Evolutionary conservation across 1,140 invertebrate species (phyloP), one percentile per base, ranked within the genome.

Genomic region (Centruroides vittatus): DNA sequence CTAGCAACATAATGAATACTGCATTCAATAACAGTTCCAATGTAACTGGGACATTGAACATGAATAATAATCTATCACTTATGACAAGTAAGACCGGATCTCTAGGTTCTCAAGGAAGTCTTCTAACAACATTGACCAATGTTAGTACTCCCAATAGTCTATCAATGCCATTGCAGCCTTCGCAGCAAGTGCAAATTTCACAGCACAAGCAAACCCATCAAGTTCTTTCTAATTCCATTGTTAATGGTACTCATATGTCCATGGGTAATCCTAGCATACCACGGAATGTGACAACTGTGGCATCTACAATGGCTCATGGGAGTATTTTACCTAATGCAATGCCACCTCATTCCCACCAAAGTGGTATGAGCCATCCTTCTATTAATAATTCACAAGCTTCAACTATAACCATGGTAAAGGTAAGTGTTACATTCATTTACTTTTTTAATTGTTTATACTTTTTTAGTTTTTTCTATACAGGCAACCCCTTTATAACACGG

Each of bases 171-270:
- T 60, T 58, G 36, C 60, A 57, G 46, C 62, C 63, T 52, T 52
- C 47, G 23, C 51, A 49, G 52, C 54, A 55, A 55, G 35, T 55
- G 23, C 54, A 55, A 36, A 51, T 61, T 49, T 57, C 54, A 63
- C 47, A 64, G 57, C 59, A 66, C 57, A 65, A 68, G 55, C 61
- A 64, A 47, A 61, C 67, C 48, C 41, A 41, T 41, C 41, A 41
- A 41, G 41, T 41, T 41, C 41, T 41, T 41, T 41, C 41, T 41
- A 67, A 62, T 62, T 69, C 68, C 47, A 60, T 72, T 65, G 71
- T 74, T 63, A 75, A 75, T 71, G 73, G 73, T 58, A 72, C 70
- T 57, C 68, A 68, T 35, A 67, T 70, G 60, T 62, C 68, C 34
- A 63, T 67, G 53, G 68, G 63, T 49, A 60, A 51, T 50, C 48